Conservation (phyloP, 2,797 vertebrate genomes). For the Crypturellus tataupa region DNA sequence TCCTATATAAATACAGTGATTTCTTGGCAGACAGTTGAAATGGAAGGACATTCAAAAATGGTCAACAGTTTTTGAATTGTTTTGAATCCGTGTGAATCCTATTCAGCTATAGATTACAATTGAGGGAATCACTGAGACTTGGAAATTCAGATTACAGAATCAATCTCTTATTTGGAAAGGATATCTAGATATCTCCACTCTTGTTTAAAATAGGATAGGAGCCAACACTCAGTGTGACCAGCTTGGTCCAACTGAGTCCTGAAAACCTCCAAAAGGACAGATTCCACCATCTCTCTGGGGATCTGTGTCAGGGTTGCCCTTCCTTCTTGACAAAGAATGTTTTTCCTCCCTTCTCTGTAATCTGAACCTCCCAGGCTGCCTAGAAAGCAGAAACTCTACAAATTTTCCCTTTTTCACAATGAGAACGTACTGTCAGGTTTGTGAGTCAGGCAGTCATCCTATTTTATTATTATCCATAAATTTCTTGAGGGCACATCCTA, state of each 20-base stretch:
- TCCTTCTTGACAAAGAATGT: background rate
- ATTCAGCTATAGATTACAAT: background rate
- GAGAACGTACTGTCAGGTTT: background rate
- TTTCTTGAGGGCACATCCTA: accelerated
- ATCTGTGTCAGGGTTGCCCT: background rate
- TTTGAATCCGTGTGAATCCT: background rate
- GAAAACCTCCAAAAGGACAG: background rate
- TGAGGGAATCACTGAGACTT: background rate
- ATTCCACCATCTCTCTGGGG: background rate
- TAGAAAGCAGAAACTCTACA: background rate
- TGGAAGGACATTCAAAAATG: background rate
- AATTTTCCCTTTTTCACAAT: background rate
- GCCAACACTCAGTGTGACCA: background rate
- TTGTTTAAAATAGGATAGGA: background rate
- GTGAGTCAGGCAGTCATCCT: accelerated
- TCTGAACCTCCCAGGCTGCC: background rate
- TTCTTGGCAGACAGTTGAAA: background rate
- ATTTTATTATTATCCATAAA: background rate
- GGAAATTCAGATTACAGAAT: background rate
- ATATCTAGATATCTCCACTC: background rate
- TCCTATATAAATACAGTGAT: background rate
- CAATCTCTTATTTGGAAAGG: background rate
- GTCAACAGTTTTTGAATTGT: background rate
- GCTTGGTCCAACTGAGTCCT: background rate
- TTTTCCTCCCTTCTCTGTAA: background rate